Base-by-base conservation (phyloP, 2,113 vertebrate genomes). In the Microcebus jonahi region DNA sequence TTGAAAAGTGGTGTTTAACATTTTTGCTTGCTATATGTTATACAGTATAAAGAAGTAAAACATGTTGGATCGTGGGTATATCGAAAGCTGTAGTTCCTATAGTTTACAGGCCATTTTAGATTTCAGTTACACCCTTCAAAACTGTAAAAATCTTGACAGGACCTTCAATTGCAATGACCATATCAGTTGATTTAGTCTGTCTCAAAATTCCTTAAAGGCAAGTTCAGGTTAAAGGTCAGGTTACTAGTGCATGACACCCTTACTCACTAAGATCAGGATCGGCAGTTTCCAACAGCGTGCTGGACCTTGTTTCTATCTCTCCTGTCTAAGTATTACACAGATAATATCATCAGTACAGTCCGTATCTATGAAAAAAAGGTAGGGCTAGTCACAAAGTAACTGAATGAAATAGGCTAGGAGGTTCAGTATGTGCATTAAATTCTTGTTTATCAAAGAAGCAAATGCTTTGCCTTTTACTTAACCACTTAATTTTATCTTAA, bases 81-180 rank as follows among this genome's bases (percentile, higher is more conserved):
- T 18, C 70, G 55, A 75, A 75, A 95, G 86, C 55, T 29, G 0
- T 45, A 67, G 57, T 73, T 90, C 39, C 1, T 90, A 13, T 71
- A 61, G 70, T 90, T 93, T 94, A 87, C 29, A 93, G 77, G 34
- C 15, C 36, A 88, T 89, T 96, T 89, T 88, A 85, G 76, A 94
- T 88, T 90, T 86, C 93, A 94, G 29, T 97, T 92, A 95, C 65
- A 63, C 65, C 53, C 18, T 83, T 94, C 36, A 73, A 91, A 88
- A 92, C 63, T 79, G 81, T 94, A 89, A 73, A 95, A 91, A 94
- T 80, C 88, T 91, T 97, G 94, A 97, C 97, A 98, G 92, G 77
- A 4, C 65, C 42, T 96, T 90, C 85, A 76, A 21, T 96, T 89
- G n/a, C 79, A 83, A 21, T 83, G 94, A 36, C 91, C 94, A 20